These are phyloP conservation scores for Exephanes ischioxanthus DNA, from an alignment of 2,888 invertebrate species.

Conservation along the genomic window DNA sequence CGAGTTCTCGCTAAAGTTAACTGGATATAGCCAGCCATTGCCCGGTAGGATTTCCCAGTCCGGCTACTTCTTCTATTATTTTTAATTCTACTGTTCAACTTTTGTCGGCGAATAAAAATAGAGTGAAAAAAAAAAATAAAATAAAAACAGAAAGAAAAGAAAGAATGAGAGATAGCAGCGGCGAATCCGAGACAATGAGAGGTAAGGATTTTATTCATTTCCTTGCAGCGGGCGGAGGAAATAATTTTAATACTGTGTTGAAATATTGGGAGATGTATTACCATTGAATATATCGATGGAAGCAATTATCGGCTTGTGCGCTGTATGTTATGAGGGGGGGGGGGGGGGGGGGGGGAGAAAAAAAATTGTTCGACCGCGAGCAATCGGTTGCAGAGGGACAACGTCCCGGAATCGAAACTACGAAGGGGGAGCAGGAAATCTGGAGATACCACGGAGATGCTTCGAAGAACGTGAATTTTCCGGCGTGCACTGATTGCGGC, in stretches of 20 bases:
- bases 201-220: background rate
- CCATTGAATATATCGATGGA: background rate
- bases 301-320: conserved; percentile 23
- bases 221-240: background rate
- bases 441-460: background rate
- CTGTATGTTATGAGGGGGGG: background rate
- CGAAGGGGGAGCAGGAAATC: background rate
- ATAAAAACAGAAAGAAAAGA: background rate
- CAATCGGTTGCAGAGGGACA: background rate
- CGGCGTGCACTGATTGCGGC: conserved; percentile 51
- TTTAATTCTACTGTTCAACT: conserved; percentile 43
- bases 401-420: background rate
- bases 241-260: background rate
- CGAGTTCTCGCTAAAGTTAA: conserved; percentile 35
- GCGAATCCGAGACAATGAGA: conserved; percentile 16
- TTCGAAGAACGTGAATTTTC: conserved; percentile 46
- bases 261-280: background rate
- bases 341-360: background rate
- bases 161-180: background rate
- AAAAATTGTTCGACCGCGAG: background rate
- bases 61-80: conserved; percentile 37
- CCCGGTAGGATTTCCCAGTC: conserved; percentile 25
- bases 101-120: background rate
- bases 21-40: conserved; percentile 38
- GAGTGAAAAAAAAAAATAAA: background rate